phyloP scores from a whole-genome alignment of 2,797 vertebrate genomes.

The Xiphophorus birchmanni region DNA sequence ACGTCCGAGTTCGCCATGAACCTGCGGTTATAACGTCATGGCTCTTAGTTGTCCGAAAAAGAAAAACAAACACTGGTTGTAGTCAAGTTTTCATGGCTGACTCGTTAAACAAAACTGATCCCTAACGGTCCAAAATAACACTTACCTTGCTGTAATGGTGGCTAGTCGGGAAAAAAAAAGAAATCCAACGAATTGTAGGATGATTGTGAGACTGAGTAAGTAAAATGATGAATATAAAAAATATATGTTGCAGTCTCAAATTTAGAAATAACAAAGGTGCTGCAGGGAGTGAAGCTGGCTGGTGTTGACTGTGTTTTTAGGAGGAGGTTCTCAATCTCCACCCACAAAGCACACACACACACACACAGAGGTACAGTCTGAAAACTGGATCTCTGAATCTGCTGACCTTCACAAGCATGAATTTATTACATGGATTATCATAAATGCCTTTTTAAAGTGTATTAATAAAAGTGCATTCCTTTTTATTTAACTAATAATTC shows the following conservation, averaged over 20 bases:
- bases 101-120: constrained; percentile 21
- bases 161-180: not conserved
- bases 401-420: constrained; percentile 1
- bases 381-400: constrained; percentile 23
- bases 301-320: constrained; percentile 47
- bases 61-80: not conserved
- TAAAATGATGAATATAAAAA: not conserved
- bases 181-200: not conserved
- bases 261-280: constrained; percentile 14
- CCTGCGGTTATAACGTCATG: not conserved
- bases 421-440: not conserved
- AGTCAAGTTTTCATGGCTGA: constrained; percentile 35
- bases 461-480: not conserved
- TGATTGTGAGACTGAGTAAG: not conserved
- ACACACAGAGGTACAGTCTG: constrained; percentile 7
- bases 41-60: constrained; percentile 5
- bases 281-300: constrained; percentile 18
- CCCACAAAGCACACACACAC: constrained; percentile 54
- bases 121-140: not conserved
- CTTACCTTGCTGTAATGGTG: constrained; percentile 53
- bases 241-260: not conserved
- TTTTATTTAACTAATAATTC: not conserved
- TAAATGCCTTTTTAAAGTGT: not conserved
- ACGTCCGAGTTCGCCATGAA: not conserved
- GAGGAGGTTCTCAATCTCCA: constrained; percentile 65